These are phyloP conservation scores for Pogona vitticeps DNA, from an alignment of 2,113 vertebrate genomes.

Conservation along the genomic window DNA sequence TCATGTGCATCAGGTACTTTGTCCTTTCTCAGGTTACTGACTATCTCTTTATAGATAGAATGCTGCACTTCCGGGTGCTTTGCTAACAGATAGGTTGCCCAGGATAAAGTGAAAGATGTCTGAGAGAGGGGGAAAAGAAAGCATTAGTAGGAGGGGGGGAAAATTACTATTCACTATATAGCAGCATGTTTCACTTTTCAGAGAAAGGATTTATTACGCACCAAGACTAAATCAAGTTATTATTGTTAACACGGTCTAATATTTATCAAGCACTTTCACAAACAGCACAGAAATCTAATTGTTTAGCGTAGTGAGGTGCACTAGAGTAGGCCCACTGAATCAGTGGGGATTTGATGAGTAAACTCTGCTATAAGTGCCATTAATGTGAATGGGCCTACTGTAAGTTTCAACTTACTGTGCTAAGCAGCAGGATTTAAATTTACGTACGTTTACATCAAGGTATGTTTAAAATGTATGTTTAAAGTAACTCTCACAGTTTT, in stretches of 20 bases:
- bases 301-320: too few relatives aligned
- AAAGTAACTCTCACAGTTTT: too few relatives aligned
- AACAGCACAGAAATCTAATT: conserved; percentile 27
- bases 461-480: too few relatives aligned
- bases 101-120: conserved; percentile 92
- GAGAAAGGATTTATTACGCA: conserved; percentile 4
- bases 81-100: conserved; percentile 87
- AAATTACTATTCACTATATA: background rate
- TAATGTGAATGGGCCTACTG: too few relatives aligned
- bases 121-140: conserved; percentile 48
- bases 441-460: background rate
- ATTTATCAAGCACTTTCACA: background rate
- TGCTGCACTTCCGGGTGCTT: conserved; percentile 83
- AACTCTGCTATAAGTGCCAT: too few relatives aligned
- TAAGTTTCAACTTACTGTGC: too few relatives aligned
- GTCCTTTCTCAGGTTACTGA: conserved; percentile 74
- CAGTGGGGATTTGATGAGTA: too few relatives aligned
- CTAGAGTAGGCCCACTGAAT: too few relatives aligned
- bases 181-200: conserved; percentile 24
- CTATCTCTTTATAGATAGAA: conserved; percentile 81
- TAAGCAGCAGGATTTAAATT: too few relatives aligned
- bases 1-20: conserved; percentile 79
- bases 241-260: background rate
- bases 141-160: background rate
- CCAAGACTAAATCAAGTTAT: background rate